phyloP scores from a whole-genome alignment of 2,888 invertebrate genomes.

The Antheraea assamensis region DNA sequence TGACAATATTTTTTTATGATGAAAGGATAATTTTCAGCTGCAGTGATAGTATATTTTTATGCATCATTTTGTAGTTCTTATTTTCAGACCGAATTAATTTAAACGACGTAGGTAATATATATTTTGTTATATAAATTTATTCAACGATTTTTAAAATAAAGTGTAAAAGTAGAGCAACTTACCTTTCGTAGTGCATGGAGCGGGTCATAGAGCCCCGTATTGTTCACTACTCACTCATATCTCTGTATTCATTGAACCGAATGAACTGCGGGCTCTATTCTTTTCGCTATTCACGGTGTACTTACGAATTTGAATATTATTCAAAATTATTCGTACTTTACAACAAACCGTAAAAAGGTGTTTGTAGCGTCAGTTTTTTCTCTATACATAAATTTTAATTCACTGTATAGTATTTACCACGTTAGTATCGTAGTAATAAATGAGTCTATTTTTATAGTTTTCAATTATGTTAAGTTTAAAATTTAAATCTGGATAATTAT shows the following conservation, averaged over 20 bases:
- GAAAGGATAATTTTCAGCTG: background rate
- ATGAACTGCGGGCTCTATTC: conserved; percentile 56
- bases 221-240: conserved; percentile 46
- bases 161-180: conserved; percentile 37
- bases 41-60: background rate
- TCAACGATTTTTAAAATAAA: background rate
- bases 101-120: too few species aligned
- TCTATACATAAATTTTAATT: background rate
- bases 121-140: too few species aligned
- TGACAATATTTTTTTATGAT: too few species aligned
- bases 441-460: background rate
- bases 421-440: background rate
- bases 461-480: background rate
- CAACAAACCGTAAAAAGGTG: conserved; percentile 1
- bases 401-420: background rate
- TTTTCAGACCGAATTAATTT: background rate
- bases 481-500: background rate
- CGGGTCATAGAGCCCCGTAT: conserved; percentile 35
- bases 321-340: background rate
- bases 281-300: conserved; percentile 40
- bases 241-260: conserved; percentile 47
- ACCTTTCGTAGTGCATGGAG: conserved; percentile 25
- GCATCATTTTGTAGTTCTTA: background rate
- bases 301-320: conserved; percentile 18
- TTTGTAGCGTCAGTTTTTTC: background rate